Evolutionary conservation across 2,113 vertebrate species (phyloP).

Genomic region (Podocnemis expansa): DNA sequence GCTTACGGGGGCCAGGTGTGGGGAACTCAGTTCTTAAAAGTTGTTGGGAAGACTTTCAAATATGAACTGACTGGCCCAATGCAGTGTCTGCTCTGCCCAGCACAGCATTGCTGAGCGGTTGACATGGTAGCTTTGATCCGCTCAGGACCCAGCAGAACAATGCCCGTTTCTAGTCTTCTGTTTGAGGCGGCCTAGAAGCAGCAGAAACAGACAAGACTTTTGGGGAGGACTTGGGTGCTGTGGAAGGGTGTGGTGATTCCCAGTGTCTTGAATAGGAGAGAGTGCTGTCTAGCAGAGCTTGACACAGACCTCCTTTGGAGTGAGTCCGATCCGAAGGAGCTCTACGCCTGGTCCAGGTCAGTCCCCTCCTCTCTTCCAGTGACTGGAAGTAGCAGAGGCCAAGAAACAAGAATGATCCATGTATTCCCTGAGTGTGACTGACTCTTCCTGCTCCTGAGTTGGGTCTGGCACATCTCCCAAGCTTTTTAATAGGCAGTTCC

Average conservation of each 20-base stretch:
- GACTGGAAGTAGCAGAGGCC: neutral
- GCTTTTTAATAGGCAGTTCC: neutral
- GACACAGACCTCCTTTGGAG: neutral
- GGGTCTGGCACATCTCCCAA: neutral
- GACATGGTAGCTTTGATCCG: neutral
- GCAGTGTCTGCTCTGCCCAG: neutral
- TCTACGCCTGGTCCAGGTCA: neutral
- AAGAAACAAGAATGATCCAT: fast-evolving
- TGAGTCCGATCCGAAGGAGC: neutral
- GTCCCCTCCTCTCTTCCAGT: neutral
- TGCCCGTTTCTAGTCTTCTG: neutral
- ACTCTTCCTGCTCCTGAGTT: neutral
- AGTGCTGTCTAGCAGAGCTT: neutral
- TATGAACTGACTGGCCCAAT: neutral
- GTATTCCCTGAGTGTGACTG: neutral
- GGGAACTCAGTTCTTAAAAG: neutral
- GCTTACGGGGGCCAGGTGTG: neutral
- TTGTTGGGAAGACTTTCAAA: neutral
- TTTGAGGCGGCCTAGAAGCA: neutral
- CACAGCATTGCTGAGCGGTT: neutral
- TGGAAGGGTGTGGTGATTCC: neutral
- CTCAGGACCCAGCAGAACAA: neutral
- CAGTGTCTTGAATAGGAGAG: neutral
- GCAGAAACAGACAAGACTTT: fast-evolving
- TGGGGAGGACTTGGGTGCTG: neutral